Evolutionary conservation across 1,140 invertebrate genomes (phyloP).

Genomic region (Oscheius sp.): DNA sequence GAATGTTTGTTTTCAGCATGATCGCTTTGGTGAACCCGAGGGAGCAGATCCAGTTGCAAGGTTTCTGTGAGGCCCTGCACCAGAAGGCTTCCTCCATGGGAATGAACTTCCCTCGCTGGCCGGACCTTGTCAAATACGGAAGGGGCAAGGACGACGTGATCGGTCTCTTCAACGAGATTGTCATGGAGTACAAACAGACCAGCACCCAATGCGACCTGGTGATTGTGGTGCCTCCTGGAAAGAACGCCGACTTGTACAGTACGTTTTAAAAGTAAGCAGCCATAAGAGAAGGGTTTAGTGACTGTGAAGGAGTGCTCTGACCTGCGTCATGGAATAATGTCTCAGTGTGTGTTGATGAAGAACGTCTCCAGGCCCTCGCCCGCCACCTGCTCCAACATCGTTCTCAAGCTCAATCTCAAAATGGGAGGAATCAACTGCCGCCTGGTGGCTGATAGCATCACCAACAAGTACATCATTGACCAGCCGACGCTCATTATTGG

Average conservation of each 20-base stretch:
- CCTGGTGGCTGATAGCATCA: slow-evolving; percentile 59
- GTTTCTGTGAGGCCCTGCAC: slow-evolving; percentile 44
- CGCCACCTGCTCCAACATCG: slow-evolving; percentile 71
- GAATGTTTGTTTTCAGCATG: slow-evolving; percentile 9
- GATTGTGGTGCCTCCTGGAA: slow-evolving; percentile 46
- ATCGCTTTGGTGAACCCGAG: slow-evolving; percentile 47
- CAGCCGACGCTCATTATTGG: slow-evolving; percentile 72
- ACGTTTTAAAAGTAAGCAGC: background rate
- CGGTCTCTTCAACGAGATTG: slow-evolving; percentile 41
- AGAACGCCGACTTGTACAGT: slow-evolving; percentile 50
- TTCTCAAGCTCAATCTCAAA: slow-evolving; percentile 72
- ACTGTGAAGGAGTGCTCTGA: slow-evolving; percentile 75
- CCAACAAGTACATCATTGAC: slow-evolving; percentile 39
- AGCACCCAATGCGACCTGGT: slow-evolving; percentile 45
- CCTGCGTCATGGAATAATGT: slow-evolving; percentile 72
- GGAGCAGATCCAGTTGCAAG: slow-evolving; percentile 40
- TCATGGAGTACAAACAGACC: slow-evolving; percentile 38
- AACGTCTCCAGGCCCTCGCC: slow-evolving; percentile 63
- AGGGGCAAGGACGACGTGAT: slow-evolving; percentile 37
- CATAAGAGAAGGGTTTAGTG: slow-evolving; percentile 44
- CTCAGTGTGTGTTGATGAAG: slow-evolving; percentile 74
- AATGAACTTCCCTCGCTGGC: slow-evolving; percentile 45
- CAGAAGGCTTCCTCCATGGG: slow-evolving; percentile 43
- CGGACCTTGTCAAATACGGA: slow-evolving; percentile 49
- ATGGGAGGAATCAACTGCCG: slow-evolving; percentile 78